Conservation (phyloP, 2,113 vertebrate genomes). For the Hyla sarda region DNA sequence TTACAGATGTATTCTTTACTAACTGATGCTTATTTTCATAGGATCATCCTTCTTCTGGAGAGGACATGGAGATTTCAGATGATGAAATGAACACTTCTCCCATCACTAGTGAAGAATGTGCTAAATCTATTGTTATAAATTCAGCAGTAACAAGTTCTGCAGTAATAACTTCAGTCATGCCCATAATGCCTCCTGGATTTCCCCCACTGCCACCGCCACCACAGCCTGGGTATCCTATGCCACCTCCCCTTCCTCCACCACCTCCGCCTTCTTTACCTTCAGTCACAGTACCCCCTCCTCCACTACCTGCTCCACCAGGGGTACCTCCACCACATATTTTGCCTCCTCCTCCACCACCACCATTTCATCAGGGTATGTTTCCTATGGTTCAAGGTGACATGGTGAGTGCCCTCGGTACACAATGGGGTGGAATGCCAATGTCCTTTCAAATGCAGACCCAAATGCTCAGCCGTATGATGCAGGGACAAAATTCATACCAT, state of each 20-base stretch:
- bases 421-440: slow-evolving; percentile 95
- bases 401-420: slow-evolving; percentile 85
- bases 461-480: slow-evolving; percentile 97
- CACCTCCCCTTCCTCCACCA: slow-evolving; percentile 72
- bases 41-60: slow-evolving; percentile 92
- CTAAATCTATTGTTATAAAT: slow-evolving; percentile 91
- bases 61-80: slow-evolving; percentile 99
- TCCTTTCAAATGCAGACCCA: slow-evolving; percentile 99
- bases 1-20: not conserved
- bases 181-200: slow-evolving; percentile 83
- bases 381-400: slow-evolving; percentile 93
- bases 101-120: slow-evolving; percentile 84
- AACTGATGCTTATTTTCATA: slow-evolving; percentile 58
- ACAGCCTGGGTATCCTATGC: slow-evolving; percentile 63
- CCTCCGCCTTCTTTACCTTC: slow-evolving; percentile 69
- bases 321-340: slow-evolving; percentile 85
- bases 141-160: slow-evolving; percentile 81
- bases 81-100: slow-evolving; percentile 91
- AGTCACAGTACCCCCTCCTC: slow-evolving; percentile 68
- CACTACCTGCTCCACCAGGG: slow-evolving; percentile 69
- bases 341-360: slow-evolving; percentile 77
- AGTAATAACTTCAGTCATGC: slow-evolving; percentile 77
- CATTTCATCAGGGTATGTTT: slow-evolving; percentile 84
- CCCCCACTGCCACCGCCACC: slow-evolving; percentile 72
- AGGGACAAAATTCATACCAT: slow-evolving; percentile 83